Percentiles rank a stretch among this genome's conserved stretches.
These are phyloP conservation scores for Semaprochilodus insignis DNA, from an alignment of 2,797 vertebrate species.

Conservation along the genomic window DNA sequence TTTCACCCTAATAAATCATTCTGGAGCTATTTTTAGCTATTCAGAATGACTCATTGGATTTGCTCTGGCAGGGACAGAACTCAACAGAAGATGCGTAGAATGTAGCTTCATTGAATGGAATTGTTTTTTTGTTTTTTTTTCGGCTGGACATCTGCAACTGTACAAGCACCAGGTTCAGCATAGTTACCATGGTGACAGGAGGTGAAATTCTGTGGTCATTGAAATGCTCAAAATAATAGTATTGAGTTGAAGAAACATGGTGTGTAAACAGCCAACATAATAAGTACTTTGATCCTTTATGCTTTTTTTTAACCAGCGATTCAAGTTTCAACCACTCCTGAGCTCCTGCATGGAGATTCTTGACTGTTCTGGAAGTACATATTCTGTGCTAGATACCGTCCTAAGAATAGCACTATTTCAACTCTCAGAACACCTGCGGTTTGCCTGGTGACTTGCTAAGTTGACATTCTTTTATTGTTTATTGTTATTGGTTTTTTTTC, in stretches of 20 bases:
- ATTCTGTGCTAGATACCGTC: too few species aligned
- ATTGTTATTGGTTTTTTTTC: too few species aligned
- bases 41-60: not conserved
- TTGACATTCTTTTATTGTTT: too few species aligned
- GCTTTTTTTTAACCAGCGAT: too few species aligned
- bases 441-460: too few species aligned
- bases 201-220: not conserved
- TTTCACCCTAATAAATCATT: not conserved
- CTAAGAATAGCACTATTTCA: too few species aligned
- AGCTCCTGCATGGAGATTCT: too few species aligned
- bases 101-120: not conserved
- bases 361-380: too few species aligned
- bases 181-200: slow-evolving; percentile 1
- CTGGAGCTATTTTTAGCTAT: not conserved
- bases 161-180: not conserved
- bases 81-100: not conserved
- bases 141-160: not conserved
- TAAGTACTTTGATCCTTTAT: not conserved
- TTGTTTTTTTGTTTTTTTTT: not conserved
- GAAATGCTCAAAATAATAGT: not conserved
- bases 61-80: not conserved
- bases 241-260: not conserved
- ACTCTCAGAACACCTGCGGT: too few species aligned
- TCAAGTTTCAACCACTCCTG: too few species aligned
- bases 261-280: not conserved